A percentile compares a stretch with the other conserved stretches of the same genome.
Evolutionary conservation across 2,797 vertebrate species (phyloP).

Genomic region (Uromys caudimaculatus): DNA sequence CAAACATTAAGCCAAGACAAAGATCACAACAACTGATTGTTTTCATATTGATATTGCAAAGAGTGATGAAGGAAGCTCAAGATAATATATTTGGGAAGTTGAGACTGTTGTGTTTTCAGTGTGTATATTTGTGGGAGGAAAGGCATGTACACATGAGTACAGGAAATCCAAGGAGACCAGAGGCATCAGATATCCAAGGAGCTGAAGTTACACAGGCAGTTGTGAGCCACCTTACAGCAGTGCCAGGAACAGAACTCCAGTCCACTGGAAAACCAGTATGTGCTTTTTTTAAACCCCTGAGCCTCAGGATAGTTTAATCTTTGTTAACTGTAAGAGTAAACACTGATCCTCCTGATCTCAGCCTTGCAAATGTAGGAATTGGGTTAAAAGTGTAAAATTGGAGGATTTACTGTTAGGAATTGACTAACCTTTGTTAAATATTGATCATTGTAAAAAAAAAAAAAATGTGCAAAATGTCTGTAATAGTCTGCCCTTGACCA

Average conservation of each 20-base stretch:
- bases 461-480: background rate
- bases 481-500: background rate
- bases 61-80: background rate
- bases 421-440: constrained; percentile 47
- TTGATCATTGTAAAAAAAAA: constrained; percentile 36
- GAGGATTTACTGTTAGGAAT: constrained; percentile 16
- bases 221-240: background rate
- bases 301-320: background rate
- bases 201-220: background rate
- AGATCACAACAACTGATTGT: background rate
- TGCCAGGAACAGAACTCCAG: background rate
- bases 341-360: background rate
- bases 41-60: constrained; percentile 1
- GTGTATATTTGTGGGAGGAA: background rate
- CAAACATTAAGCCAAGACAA: background rate
- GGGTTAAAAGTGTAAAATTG: constrained; percentile 22
- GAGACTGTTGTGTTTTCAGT: background rate
- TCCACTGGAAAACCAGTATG: background rate
- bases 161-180: background rate
- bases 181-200: background rate
- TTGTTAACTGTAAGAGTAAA: constrained; percentile 14
- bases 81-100: background rate
- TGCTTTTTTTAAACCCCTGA: background rate
- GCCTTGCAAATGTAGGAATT: background rate
- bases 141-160: background rate